These are phyloP conservation scores for Drosophila meridionalis DNA, from an alignment of 2,888 invertebrate genomes.

Conservation along the genomic window DNA sequence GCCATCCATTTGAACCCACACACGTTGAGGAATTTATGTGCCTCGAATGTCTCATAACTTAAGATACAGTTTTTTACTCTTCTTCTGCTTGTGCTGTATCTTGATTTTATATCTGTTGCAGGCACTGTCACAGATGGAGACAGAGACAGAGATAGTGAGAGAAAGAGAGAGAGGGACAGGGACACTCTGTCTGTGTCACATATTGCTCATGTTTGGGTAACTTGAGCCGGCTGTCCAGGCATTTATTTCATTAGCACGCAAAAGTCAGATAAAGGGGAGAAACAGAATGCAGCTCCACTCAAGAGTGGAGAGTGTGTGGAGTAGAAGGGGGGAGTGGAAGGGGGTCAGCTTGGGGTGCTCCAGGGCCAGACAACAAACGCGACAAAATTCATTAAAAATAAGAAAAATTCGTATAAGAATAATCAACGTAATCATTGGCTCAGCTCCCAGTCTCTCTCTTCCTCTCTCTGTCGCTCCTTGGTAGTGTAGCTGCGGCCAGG, in stretches of 20 bases:
- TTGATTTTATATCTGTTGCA: constrained; percentile 33
- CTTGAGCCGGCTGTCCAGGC: constrained; percentile 75
- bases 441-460: background rate
- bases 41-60: constrained; percentile 63
- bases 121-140: constrained; percentile 1
- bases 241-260: constrained; percentile 80
- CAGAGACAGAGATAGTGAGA: constrained; percentile 16
- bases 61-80: constrained; percentile 47
- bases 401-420: constrained; percentile 58
- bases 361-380: constrained; percentile 38
- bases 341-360: background rate
- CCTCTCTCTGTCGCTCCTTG: background rate
- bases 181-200: constrained; percentile 58
- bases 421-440: constrained; percentile 56
- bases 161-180: constrained; percentile 8
- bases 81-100: constrained; percentile 18
- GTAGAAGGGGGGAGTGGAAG: background rate
- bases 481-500: constrained; percentile 5
- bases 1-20: constrained; percentile 60
- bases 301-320: background rate
- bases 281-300: background rate
- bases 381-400: constrained; percentile 67
- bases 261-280: constrained; percentile 39
- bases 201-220: constrained; percentile 73
- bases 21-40: constrained; percentile 74